Percentiles rank a stretch among this genome's conserved stretches.
Conservation (phyloP, 2,888 invertebrate species). For the Clepsis dumicolana region DNA sequence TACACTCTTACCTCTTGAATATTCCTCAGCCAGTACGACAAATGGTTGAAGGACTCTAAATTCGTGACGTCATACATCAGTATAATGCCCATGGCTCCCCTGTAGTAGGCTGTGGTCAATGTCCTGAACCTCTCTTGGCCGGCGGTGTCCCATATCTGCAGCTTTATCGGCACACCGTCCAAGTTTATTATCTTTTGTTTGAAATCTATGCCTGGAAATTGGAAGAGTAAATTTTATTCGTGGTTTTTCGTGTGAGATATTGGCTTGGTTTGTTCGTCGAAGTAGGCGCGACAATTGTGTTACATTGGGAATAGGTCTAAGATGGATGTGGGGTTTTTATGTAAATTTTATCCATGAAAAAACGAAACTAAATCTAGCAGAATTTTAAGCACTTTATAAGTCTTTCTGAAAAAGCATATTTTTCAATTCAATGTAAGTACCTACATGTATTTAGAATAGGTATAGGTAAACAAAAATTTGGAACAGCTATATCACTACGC, state of each 20-base stretch:
- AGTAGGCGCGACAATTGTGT: background rate
- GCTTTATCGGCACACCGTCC: conserved; percentile 94
- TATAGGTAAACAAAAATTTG: too few relatives aligned
- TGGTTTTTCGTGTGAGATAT: background rate
- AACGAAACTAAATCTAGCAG: too few relatives aligned
- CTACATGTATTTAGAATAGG: too few relatives aligned
- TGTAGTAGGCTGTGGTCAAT: conserved; percentile 94
- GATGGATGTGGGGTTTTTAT: too few relatives aligned
- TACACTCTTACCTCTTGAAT: conserved; percentile 95
- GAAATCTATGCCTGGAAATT: conserved; percentile 92
- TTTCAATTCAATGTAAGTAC: too few relatives aligned
- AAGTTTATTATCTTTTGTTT: conserved; percentile 95
- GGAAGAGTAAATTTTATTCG: background rate
- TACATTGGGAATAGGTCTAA: too few relatives aligned
- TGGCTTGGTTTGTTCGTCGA: background rate
- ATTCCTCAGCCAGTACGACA: conserved; percentile 96
- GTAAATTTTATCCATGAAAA: too few relatives aligned
- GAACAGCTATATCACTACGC: too few relatives aligned
- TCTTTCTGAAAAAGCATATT: too few relatives aligned
- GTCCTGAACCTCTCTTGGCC: conserved; percentile 92
- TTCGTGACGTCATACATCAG: conserved; percentile 97
- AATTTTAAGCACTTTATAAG: too few relatives aligned
- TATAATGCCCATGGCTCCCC: conserved; percentile 96
- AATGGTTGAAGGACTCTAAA: conserved; percentile 95
- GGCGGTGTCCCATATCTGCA: conserved; percentile 96